phyloP scores from a whole-genome alignment of 2,797 vertebrate species.

The Tokudaia muenninki region DNA sequence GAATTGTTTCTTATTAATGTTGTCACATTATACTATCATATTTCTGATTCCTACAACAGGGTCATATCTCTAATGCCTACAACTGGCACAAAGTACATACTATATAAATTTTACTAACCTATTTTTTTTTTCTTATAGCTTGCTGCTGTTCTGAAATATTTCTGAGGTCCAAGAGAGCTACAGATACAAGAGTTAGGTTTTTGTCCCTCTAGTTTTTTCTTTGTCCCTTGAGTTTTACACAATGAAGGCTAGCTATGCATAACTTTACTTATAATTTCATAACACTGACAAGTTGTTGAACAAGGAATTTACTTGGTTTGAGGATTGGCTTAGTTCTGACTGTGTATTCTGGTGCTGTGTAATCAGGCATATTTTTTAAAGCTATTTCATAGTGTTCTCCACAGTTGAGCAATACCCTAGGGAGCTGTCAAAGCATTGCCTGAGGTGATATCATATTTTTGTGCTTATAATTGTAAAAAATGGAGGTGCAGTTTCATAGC shows the following conservation, averaged over 20 bases:
- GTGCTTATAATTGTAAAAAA: slow-evolving; percentile 79
- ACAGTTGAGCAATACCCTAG: slow-evolving; percentile 70
- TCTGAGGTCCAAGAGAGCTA: not conserved
- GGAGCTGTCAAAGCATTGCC: slow-evolving; percentile 77
- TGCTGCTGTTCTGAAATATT: not conserved
- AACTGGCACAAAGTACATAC: not conserved
- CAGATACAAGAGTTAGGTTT: not conserved
- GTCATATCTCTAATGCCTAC: not conserved
- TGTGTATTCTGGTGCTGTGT: slow-evolving; percentile 29
- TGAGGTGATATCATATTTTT: slow-evolving; percentile 78
- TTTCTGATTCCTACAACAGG: not conserved
- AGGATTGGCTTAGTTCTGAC: slow-evolving; percentile 59
- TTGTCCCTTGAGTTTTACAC: not conserved
- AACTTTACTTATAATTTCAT: slow-evolving; percentile 65
- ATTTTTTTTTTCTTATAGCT: not conserved
- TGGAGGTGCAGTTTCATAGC: slow-evolving; percentile 62
- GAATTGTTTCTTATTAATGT: not conserved
- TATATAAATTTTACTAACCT: not conserved
- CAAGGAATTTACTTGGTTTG: slow-evolving; percentile 63
- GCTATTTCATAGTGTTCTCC: slow-evolving; percentile 66
- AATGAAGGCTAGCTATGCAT: slow-evolving; percentile 43
- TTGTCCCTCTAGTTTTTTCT: not conserved
- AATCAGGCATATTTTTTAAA: slow-evolving; percentile 71
- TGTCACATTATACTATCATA: not conserved
- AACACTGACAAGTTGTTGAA: slow-evolving; percentile 52